phyloP scores from a whole-genome alignment of 2,888 invertebrate genomes.

The Seira ritae region DNA sequence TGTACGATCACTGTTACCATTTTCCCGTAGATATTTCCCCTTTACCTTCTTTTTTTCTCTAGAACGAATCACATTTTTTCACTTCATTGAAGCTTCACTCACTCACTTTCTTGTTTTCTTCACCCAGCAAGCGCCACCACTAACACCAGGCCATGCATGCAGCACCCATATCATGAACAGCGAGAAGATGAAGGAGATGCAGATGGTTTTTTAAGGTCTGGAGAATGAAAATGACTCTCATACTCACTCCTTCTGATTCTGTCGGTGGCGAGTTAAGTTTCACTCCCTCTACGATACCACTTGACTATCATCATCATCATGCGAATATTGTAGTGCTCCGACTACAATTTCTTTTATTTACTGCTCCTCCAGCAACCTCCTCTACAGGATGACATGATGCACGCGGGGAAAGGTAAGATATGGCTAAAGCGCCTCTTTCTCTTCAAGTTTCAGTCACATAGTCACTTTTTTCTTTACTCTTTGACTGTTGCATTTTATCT shows the following conservation, averaged over 20 bases:
- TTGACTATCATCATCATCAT: background rate
- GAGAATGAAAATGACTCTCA: background rate
- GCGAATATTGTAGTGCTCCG: background rate
- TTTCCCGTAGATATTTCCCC: constrained; percentile 10
- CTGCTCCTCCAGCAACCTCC: background rate
- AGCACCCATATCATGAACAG: background rate
- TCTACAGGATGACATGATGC: background rate
- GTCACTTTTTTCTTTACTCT: background rate
- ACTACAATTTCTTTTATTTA: background rate
- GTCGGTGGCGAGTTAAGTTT: background rate
- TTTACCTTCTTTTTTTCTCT: constrained; percentile 27
- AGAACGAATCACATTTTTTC: constrained; percentile 43
- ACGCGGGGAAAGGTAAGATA: background rate
- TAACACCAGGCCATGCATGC: background rate
- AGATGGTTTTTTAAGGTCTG: background rate
- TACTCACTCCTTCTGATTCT: too few relatives aligned
- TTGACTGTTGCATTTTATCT: constrained; percentile 37
- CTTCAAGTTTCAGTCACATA: background rate
- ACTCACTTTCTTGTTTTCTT: constrained; percentile 17
- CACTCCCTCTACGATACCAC: background rate
- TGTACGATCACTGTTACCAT: constrained; percentile 45
- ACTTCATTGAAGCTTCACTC: constrained; percentile 40
- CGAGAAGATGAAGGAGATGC: too few relatives aligned
- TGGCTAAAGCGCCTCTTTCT: constrained; percentile 8
- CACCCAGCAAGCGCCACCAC: background rate